These are phyloP conservation scores for Aphyosemion australe DNA, from an alignment of 2,113 vertebrate species.

Conservation along the genomic window DNA sequence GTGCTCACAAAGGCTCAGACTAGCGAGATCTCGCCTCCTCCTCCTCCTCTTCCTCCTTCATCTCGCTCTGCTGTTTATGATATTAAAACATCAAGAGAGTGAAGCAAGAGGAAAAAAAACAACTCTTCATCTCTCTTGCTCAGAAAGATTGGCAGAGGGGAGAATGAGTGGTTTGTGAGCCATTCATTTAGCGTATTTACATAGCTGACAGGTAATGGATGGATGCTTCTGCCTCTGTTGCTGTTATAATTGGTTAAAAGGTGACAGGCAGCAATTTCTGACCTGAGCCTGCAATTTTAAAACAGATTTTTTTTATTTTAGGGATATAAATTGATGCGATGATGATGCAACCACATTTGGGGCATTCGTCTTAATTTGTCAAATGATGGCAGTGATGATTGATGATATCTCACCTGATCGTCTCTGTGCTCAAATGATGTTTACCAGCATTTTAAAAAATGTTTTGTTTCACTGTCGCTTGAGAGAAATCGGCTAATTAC, in stretches of 20 bases:
- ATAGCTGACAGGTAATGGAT: slow-evolving; percentile 44
- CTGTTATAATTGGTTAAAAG: slow-evolving; percentile 26
- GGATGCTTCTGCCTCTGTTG: slow-evolving; percentile 19
- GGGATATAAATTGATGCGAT: slow-evolving; percentile 29
- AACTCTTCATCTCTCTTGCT: slow-evolving; percentile 10
- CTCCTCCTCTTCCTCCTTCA: slow-evolving; percentile 18
- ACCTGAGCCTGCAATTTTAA: slow-evolving; percentile 23
- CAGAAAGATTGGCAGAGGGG: neutral
- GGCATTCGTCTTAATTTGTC: slow-evolving; percentile 58
- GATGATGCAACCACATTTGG: slow-evolving; percentile 34
- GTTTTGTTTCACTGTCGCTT: neutral
- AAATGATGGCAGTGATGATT: slow-evolving; percentile 42
- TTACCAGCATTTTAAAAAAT: slow-evolving; percentile 10
- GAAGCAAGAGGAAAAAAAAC: slow-evolving; percentile 3
- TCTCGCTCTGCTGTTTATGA: slow-evolving; percentile 44
- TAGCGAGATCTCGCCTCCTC: slow-evolving; percentile 39
- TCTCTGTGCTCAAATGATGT: slow-evolving; percentile 4
- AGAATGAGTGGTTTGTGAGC: slow-evolving; percentile 16
- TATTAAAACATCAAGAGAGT: slow-evolving; percentile 43
- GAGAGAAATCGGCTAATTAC: slow-evolving; percentile 32
- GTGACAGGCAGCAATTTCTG: slow-evolving; percentile 34
- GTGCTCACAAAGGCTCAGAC: slow-evolving; percentile 59
- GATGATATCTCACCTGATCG: slow-evolving; percentile 39
- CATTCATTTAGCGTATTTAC: slow-evolving; percentile 31
- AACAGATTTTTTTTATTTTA: slow-evolving; percentile 17